Conservation (phyloP, 2,113 vertebrate species). For the Microtus ochrogaster region DNA sequence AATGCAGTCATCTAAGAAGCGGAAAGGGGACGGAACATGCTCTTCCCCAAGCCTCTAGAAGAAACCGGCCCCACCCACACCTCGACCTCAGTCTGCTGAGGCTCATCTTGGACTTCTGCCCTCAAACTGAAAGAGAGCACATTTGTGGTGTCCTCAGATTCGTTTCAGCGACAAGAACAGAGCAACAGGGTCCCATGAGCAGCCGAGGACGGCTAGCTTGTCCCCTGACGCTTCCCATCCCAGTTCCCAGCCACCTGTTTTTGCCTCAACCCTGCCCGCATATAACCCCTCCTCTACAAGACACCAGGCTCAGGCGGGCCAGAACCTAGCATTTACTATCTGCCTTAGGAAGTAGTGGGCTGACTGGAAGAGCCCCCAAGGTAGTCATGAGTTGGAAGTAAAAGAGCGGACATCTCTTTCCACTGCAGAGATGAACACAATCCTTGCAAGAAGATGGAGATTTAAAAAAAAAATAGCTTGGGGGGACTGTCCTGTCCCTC, state of each 20-base stretch:
- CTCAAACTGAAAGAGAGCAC: not conserved
- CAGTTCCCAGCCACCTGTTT: not conserved
- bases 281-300: not conserved
- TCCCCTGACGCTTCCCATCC: not conserved
- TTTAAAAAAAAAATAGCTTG: not conserved
- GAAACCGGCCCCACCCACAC: not conserved
- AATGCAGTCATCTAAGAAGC: not conserved
- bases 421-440: not conserved
- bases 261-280: not conserved
- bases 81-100: not conserved
- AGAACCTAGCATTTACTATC: not conserved
- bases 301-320: not conserved
- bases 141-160: not conserved
- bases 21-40: not conserved
- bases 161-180: not conserved
- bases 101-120: not conserved
- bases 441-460: not conserved
- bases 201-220: no score
- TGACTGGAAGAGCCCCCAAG: not conserved
- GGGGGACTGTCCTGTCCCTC: not conserved
- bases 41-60: not conserved
- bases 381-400: not conserved
- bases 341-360: not conserved
- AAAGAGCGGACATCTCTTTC: not conserved
- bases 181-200: accelerated